Percentiles rank a stretch among this genome's conserved stretches.
Conservation (phyloP, 2,888 invertebrate species). For the Neoaliturus tenellus region DNA sequence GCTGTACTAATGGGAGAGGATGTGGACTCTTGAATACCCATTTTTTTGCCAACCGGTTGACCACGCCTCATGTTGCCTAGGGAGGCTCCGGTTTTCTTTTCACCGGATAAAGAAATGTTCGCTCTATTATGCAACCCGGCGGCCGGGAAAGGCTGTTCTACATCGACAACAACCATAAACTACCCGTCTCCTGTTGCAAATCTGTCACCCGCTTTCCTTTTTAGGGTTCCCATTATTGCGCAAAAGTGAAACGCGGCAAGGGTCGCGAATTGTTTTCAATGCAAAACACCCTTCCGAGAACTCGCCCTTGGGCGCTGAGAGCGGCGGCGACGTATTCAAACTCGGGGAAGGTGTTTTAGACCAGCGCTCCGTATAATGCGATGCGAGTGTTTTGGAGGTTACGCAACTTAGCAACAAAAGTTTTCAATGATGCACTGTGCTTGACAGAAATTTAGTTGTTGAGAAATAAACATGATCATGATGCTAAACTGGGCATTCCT, state of each 20-base stretch:
- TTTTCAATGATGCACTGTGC: too few species aligned
- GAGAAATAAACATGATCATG: too few species aligned
- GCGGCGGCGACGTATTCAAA: background rate
- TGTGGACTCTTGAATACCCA: background rate
- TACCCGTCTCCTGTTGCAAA: conserved; percentile 30
- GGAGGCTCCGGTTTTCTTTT: conserved; percentile 13
- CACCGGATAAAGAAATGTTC: background rate
- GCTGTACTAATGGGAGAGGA: background rate
- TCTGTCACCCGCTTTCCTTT: conserved; percentile 51
- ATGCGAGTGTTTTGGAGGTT: too few species aligned
- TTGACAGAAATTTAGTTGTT: too few species aligned
- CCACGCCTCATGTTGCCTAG: background rate
- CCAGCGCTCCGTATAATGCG: background rate
- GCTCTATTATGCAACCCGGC: conserved; percentile 16
- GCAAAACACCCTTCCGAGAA: conserved; percentile 51
- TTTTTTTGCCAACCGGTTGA: background rate
- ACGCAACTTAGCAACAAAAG: too few species aligned
- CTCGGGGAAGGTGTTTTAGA: background rate
- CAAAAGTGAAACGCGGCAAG: conserved; percentile 48
- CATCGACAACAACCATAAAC: conserved; percentile 39
- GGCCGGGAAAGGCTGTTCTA: conserved; percentile 6
- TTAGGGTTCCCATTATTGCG: conserved; percentile 50
- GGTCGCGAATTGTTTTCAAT: conserved; percentile 41
- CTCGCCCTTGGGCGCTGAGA: conserved; percentile 22
- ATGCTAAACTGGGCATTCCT: too few species aligned